Evolutionary conservation across 1,140 invertebrate species (phyloP), one percentile per base, ranked within the genome.

Genomic region (Cydia splendana): DNA sequence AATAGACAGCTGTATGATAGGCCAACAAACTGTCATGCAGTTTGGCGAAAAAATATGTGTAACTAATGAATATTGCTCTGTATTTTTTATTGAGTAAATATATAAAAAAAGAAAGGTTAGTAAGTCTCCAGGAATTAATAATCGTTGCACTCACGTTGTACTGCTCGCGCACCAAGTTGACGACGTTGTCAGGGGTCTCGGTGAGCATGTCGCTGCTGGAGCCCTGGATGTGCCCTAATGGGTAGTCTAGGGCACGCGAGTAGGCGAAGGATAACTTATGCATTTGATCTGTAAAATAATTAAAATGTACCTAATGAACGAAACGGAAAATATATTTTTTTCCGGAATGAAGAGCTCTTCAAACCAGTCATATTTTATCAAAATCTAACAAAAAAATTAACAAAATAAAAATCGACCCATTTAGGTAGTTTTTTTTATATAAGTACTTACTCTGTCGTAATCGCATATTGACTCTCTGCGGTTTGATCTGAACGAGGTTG

Each of bases 101-200:
- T 1, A 24, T 24, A 24, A 24, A 24, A 24, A 24, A 24, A 24
- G 24, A 24, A 24, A 24, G 24, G 42, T 45, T 2, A 9, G 12
- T 13, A 45, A 45, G 94, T 99, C 98, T 7, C 34, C 6, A 38
- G 34, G 34, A 6, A 4, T 53, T 53, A n/a, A 15, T 15, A 53
- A 69, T 28, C 5, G 53, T 75, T 18, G 38, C 78, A 94, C 95
- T 95, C 86, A 98, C 97, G 84, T 97, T 94, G 82, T 99, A 98
- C 85, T 99, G 97, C 78, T 98, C 96, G 79, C 95, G 95, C 75
- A 99, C 97, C 38, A 99, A 94, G 77, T 97, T 95, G 6, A 99
- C 98, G 71, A 99, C 97, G 88, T 99, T 99, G 69, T 96, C 96
- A 0, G 98, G 99, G 92, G 99, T 98, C 57, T 96, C 93, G 0